Base-by-base conservation (phyloP, 2,797 vertebrate genomes). In the Sebastes iracundus region DNA sequence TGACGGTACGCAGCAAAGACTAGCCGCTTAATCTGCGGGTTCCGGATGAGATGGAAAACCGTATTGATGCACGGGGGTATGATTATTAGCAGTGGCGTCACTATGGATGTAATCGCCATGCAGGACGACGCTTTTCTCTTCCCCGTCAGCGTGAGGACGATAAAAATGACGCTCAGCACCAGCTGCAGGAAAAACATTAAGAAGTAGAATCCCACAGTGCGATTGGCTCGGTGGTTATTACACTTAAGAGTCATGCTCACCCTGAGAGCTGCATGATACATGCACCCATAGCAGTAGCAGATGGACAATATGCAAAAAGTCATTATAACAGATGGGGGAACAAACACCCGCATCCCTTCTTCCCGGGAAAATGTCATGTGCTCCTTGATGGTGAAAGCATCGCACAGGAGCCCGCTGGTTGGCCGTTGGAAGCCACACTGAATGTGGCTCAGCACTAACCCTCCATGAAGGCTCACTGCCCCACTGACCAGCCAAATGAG, bases 251-350 rank as follows among this genome's bases (percentile, higher is more conserved):
- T 25, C 14, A 4, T 16, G 33, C 38, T 67, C 22, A 75, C 66
- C 46, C 35, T 46, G 22, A 69, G 58, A 2, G 81, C 75, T 14
- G 79, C 55, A 2, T 11, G 35, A 62, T 72, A 49, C 30, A 76
- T 74, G 81, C 61, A 25, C 22, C 58, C 66, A 20, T 72, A 72
- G 79, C 79, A 82, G 59, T 1, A 79, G 70, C 79, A 84, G 79
- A 82, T 82, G 64, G 62, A 7, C 63, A 67, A 25, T 4, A 76
- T 10, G 60, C 82, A 89, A 22, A 60, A 56, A 12, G 25, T 13
- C 32, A 25, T 11, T 7, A 74, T 74, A 28, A 79, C 27, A 70
- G 22, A 68, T 28, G 20, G 27, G 42, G 68, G 65, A 23, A 55
- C 72, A 33, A 72, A 83, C 42, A 84, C 1, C 13, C 18, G 58